Evolutionary conservation across 2,797 vertebrate genomes (phyloP).

Genomic region (Alcedo atthis): DNA sequence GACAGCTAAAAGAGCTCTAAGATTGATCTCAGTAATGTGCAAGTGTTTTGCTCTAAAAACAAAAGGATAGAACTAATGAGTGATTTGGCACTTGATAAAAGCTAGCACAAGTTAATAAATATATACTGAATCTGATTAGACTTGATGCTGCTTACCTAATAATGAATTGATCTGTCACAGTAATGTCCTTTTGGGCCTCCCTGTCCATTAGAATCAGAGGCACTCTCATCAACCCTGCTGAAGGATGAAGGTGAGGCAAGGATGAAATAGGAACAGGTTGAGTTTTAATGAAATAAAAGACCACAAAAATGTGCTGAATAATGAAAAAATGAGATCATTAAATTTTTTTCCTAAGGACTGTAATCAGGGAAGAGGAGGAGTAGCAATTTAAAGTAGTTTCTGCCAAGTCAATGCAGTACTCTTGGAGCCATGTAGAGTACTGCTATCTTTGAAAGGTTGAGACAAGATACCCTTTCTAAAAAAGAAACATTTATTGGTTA

Average conservation of each 20-base stretch:
- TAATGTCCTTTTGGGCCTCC: neutral
- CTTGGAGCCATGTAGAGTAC: neutral
- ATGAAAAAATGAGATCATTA: constrained; percentile 44
- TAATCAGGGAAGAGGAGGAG: constrained; percentile 40
- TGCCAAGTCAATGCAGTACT: constrained; percentile 27
- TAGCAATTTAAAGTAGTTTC: neutral
- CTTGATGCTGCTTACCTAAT: neutral
- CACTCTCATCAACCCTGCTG: neutral
- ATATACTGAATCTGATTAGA: neutral
- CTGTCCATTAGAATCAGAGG: neutral
- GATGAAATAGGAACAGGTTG: neutral
- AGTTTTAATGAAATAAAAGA: constrained; percentile 9
- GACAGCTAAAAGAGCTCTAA: neutral
- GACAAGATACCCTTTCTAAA: neutral
- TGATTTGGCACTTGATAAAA: neutral
- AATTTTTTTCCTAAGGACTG: constrained; percentile 40
- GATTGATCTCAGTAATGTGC: neutral
- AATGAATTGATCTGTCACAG: neutral
- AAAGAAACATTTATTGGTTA: neutral
- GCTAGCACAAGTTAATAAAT: neutral
- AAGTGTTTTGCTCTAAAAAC: neutral
- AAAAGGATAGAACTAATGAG: neutral
- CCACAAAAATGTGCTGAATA: constrained; percentile 49
- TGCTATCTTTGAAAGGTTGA: neutral
- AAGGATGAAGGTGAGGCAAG: neutral